Conservation (phyloP, 1,140 invertebrate species). For the Orchesella cincta region DNA sequence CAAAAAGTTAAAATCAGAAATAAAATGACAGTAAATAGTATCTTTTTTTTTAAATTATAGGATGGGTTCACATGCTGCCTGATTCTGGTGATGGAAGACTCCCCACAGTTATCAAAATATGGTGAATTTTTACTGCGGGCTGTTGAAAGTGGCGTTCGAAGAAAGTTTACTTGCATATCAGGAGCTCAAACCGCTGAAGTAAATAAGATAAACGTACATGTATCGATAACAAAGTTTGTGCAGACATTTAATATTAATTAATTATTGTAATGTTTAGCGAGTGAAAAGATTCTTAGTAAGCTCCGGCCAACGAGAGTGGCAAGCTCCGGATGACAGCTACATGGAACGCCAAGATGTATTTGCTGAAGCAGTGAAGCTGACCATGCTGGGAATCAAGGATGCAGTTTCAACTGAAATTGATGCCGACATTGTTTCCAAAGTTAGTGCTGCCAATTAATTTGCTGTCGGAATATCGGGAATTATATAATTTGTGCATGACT, state of each 20-base stretch:
- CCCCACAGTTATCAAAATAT: background rate
- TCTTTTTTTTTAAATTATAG: too few species aligned
- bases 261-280: background rate
- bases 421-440: background rate
- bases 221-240: too few species aligned
- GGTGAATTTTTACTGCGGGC: constrained; percentile 27
- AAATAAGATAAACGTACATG: background rate
- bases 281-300: background rate
- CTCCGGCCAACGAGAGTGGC: background rate
- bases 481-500: too few species aligned
- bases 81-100: constrained; percentile 35
- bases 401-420: background rate
- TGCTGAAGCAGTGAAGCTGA: constrained; percentile 36
- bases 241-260: background rate
- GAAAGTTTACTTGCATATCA: background rate
- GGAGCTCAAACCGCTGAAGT: background rate
- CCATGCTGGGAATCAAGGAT: constrained; percentile 1
- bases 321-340: background rate
- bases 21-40: too few species aligned
- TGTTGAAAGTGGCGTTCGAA: constrained; percentile 27
- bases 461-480: too few species aligned
- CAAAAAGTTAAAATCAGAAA: background rate
- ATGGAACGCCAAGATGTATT: constrained; percentile 30
- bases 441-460: background rate
- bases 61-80: constrained; percentile 34